Evolutionary conservation across 2,888 invertebrate species (phyloP).

Genomic region (Neoitamus cyanurus): DNA sequence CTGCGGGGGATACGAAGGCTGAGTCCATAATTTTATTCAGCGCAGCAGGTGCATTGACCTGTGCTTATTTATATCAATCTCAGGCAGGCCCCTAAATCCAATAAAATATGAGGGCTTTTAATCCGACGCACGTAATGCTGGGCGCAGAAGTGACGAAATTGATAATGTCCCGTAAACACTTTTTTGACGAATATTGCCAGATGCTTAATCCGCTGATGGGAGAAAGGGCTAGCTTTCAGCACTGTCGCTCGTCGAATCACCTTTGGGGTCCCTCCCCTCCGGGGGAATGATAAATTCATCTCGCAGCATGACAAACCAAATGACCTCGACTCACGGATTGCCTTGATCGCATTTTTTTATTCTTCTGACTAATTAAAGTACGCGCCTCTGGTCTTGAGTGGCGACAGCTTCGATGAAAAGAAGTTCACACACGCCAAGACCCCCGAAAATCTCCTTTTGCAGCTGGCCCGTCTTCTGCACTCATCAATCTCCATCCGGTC

Average conservation of each 20-base stretch:
- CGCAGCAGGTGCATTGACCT: neutral
- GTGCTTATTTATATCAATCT: conserved; percentile 8
- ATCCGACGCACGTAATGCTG: neutral
- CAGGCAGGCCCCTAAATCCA: neutral
- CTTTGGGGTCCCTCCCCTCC: neutral
- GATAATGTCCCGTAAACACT: neutral
- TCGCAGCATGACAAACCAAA: neutral
- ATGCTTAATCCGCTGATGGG: neutral
- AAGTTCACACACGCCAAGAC: conserved; percentile 28
- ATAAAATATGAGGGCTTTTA: conserved; percentile 12
- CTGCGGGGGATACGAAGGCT: neutral
- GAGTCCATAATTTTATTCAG: neutral
- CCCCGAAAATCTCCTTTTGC: neutral
- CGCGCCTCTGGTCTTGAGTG: conserved; percentile 14
- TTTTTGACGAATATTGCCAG: conserved; percentile 4
- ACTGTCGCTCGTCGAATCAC: neutral
- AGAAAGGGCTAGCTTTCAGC: neutral
- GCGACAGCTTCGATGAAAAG: neutral
- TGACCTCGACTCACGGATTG: neutral
- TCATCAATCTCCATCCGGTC: conserved; percentile 30
- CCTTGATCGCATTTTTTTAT: neutral
- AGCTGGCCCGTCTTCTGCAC: conserved; percentile 5
- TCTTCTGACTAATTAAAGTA: conserved; percentile 15
- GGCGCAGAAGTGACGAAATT: conserved; percentile 20
- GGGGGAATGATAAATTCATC: neutral